phyloP scores from a whole-genome alignment of 2,888 invertebrate genomes.

The Drosophila borborema region DNA sequence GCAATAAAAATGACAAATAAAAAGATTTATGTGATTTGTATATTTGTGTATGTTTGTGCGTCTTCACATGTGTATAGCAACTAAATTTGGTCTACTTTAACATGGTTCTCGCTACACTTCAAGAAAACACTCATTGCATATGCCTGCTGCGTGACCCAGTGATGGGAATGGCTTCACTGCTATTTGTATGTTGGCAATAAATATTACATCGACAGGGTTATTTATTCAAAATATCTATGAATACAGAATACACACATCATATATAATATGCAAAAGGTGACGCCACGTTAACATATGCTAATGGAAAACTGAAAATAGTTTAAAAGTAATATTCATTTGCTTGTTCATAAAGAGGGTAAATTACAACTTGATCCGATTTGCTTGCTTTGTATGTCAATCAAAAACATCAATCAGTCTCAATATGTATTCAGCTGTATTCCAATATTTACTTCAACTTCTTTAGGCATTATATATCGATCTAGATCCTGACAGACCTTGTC shows the following conservation, averaged over 20 bases:
- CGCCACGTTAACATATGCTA: no score
- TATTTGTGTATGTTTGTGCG: constrained; percentile 20
- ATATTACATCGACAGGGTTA: neutral
- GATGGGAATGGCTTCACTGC: neutral
- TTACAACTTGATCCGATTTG: neutral
- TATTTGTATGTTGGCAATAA: constrained; percentile 1
- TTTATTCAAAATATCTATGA: constrained; percentile 5
- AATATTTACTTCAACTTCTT: neutral
- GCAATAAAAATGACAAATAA: constrained; percentile 81
- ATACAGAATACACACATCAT: neutral
- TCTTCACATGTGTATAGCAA: neutral
- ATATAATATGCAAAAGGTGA: neutral
- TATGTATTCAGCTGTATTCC: neutral
- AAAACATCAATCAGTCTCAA: neutral
- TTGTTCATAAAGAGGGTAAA: neutral
- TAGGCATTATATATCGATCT: neutral
- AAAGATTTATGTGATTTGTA: constrained; percentile 77
- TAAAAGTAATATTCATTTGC: neutral
- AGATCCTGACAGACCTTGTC: neutral
- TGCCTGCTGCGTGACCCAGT: constrained; percentile 7
- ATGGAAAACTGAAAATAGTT: neutral
- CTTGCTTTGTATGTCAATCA: neutral
- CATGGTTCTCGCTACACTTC: constrained; percentile 29
- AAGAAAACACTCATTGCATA: constrained; percentile 15
- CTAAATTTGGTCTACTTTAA: constrained; percentile 43